Conservation (phyloP, 2,888 invertebrate genomes). For the Malthinus flaveolus region DNA sequence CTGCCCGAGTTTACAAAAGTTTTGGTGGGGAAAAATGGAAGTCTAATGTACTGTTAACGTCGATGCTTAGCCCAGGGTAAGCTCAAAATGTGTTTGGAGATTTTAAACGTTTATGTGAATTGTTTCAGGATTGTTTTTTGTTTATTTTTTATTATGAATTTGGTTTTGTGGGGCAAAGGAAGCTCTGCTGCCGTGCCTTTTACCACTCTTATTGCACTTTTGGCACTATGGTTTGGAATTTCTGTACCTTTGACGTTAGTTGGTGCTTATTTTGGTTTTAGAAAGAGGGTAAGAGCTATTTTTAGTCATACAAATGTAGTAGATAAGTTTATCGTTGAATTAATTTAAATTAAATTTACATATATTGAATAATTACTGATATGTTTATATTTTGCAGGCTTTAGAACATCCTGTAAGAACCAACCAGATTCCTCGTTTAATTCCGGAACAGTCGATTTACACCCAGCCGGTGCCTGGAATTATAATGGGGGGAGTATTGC, state of each 20-base stretch:
- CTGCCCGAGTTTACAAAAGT: slow-evolving; percentile 96
- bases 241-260: slow-evolving; percentile 97
- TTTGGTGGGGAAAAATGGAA: slow-evolving; percentile 99
- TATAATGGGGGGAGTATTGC: slow-evolving; percentile 97
- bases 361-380: too few species aligned
- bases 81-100: slow-evolving; percentile 35
- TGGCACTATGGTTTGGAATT: slow-evolving; percentile 98
- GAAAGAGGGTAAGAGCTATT: slow-evolving; percentile 76
- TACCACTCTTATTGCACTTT: slow-evolving; percentile 88
- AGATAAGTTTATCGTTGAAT: neutral
- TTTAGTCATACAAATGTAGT: too few species aligned
- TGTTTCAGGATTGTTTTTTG: slow-evolving; percentile 84
- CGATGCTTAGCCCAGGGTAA: slow-evolving; percentile 96
- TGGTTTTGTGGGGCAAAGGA: slow-evolving; percentile 93
- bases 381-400: slow-evolving; percentile 61
- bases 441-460: slow-evolving; percentile 98
- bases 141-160: slow-evolving; percentile 96
- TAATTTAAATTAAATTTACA: neutral
- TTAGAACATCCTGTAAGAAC: slow-evolving; percentile 97
- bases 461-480: slow-evolving; percentile 94
- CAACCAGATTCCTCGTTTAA: slow-evolving; percentile 98
- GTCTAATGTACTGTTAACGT: slow-evolving; percentile 94
- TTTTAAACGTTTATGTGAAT: slow-evolving; percentile 5
- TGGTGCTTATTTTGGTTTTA: slow-evolving; percentile 98
- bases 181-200: slow-evolving; percentile 98